A percentile compares a stretch with the other conserved stretches of the same genome.
Conservation (phyloP, 2,797 vertebrate species). For the Enteromius unitaeniatus region DNA sequence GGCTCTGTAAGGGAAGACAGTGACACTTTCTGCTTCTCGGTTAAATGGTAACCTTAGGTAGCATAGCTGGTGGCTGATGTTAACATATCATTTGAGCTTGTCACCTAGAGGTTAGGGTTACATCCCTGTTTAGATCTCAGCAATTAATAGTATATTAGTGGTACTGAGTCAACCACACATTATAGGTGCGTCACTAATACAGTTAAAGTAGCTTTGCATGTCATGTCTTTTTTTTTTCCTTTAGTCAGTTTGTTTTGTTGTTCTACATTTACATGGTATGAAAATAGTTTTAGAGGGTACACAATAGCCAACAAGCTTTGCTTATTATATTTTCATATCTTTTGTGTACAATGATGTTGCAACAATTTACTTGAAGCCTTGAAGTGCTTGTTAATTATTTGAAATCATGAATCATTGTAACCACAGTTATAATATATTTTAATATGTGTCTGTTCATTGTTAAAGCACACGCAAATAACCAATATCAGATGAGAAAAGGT, state of each 20-base stretch:
- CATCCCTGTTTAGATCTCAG: constrained; percentile 40
- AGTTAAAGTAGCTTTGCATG: constrained; percentile 1
- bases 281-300: background rate
- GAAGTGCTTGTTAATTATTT: background rate
- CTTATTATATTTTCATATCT: background rate
- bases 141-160: constrained; percentile 48
- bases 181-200: background rate
- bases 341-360: background rate
- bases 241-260: background rate
- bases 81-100: constrained; percentile 61
- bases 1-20: constrained; percentile 50
- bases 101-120: constrained; percentile 55
- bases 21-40: constrained; percentile 55
- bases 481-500: background rate
- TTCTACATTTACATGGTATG: background rate
- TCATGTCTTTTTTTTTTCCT: background rate
- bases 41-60: constrained; percentile 63
- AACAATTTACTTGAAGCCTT: background rate
- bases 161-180: constrained; percentile 5
- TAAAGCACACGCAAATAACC: background rate
- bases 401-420: background rate
- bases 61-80: constrained; percentile 59
- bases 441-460: background rate
- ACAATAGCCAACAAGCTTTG: background rate
- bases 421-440: background rate